A percentile compares a stretch with the other conserved stretches of the same genome.
phyloP scores from a whole-genome alignment of 1,140 invertebrate species.

The Parapsyche elsis region DNA sequence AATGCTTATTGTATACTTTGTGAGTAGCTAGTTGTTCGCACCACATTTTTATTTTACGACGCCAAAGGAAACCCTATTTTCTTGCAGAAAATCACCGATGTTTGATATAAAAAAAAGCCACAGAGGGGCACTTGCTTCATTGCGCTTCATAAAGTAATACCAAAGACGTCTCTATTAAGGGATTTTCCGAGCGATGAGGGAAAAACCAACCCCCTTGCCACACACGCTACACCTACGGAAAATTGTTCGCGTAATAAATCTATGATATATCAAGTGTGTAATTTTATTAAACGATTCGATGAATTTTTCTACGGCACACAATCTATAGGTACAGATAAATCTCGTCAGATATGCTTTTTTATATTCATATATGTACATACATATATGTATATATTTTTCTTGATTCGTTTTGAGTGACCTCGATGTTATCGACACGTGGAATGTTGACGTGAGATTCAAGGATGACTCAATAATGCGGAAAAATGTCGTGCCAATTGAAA shows the following conservation, averaged over 20 bases:
- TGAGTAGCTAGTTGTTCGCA: no score
- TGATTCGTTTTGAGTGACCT: background rate
- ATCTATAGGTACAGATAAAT: background rate
- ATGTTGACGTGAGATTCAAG: background rate
- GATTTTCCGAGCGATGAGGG: background rate
- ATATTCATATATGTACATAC: background rate
- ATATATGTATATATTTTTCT: background rate
- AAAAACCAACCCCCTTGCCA: background rate
- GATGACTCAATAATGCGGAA: no score
- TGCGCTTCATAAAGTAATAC: constrained; percentile 33
- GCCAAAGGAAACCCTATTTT: no score
- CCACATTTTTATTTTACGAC: no score
- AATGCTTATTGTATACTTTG: no score
- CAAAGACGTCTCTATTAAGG: constrained; percentile 12
- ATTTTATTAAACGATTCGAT: background rate
- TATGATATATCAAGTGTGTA: background rate
- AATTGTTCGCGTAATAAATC: no score
- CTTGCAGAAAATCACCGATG: no score
- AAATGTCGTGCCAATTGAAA: no score
- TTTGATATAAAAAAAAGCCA: no score
- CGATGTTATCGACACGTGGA: background rate
- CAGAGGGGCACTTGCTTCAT: constrained; percentile 26
- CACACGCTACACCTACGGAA: background rate
- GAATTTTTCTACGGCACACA: background rate
- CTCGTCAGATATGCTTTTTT: background rate